Evolutionary conservation across 2,888 invertebrate genomes (phyloP).

Genomic region (Halocaridina rubra): DNA sequence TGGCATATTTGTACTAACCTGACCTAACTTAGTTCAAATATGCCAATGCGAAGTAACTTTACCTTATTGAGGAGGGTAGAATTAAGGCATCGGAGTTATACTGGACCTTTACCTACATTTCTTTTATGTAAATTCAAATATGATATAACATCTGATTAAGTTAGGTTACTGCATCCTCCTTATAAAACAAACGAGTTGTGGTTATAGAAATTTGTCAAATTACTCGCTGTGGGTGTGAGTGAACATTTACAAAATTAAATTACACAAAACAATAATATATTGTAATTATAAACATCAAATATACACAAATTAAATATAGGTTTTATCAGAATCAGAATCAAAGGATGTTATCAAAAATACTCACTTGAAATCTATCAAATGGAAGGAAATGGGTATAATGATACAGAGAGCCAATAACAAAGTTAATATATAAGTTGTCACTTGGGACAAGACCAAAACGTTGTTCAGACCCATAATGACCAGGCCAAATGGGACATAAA

Average conservation of each 20-base stretch:
- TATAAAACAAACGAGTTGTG: too few species aligned
- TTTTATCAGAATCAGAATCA: not conserved
- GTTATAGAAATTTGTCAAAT: too few species aligned
- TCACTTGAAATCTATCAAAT: constrained; percentile 41
- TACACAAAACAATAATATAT: not conserved
- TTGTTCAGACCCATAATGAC: constrained; percentile 29
- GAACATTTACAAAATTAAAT: not conserved
- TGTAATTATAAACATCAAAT: too few species aligned
- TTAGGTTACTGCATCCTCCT: too few species aligned
- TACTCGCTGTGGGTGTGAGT: not conserved
- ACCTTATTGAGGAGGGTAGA: too few species aligned
- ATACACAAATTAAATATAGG: not conserved
- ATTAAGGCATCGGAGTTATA: too few species aligned
- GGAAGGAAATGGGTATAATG: constrained; percentile 33
- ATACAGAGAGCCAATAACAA: constrained; percentile 37
- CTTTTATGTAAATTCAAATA: too few species aligned
- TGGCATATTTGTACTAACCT: too few species aligned
- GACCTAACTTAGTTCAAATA: too few species aligned
- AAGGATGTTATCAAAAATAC: not conserved
- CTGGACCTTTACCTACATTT: too few species aligned
- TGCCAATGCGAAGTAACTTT: too few species aligned
- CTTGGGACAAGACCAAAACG: constrained; percentile 41
- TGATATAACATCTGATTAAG: too few species aligned
- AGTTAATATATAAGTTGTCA: constrained; percentile 35
- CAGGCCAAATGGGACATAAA: not conserved